Percentiles rank a stretch among this genome's conserved stretches.
These are phyloP conservation scores for Catamblyrhynchus diadema DNA, from an alignment of 2,797 vertebrate genomes.

Conservation along the genomic window DNA sequence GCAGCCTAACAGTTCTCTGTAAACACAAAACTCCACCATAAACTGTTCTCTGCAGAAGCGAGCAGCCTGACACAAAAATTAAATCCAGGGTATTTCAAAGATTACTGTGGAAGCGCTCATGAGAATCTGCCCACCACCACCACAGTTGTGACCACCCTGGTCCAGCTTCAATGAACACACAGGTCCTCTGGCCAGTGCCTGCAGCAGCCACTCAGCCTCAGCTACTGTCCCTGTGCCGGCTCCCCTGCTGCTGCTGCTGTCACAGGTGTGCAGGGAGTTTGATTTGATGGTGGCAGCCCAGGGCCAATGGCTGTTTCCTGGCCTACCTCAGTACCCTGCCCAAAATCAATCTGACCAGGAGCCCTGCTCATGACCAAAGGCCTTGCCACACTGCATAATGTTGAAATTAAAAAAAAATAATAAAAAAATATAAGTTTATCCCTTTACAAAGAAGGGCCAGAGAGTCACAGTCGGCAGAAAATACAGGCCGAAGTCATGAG, in stretches of 20 bases:
- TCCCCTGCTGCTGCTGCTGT: background rate
- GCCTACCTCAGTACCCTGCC: background rate
- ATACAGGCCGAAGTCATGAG: background rate
- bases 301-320: background rate
- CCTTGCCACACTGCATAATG: background rate
- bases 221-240: rapidly evolving
- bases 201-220: background rate
- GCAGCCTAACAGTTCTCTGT: conserved; percentile 49
- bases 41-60: conserved; percentile 14
- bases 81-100: background rate
- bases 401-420: background rate
- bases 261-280: background rate
- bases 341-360: background rate
- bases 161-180: background rate
- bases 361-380: background rate
- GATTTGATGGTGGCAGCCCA: background rate
- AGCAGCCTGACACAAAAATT: background rate
- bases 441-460: background rate
- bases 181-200: rapidly evolving
- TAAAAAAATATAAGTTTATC: background rate
- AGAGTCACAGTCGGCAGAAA: background rate
- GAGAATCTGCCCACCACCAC: background rate
- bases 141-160: background rate
- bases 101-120: background rate
- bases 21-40: conserved; percentile 1